Percentiles rank a stretch among this genome's conserved stretches.
Conservation (phyloP, 2,797 vertebrate species). For the Peromyscus attwateri region DNA sequence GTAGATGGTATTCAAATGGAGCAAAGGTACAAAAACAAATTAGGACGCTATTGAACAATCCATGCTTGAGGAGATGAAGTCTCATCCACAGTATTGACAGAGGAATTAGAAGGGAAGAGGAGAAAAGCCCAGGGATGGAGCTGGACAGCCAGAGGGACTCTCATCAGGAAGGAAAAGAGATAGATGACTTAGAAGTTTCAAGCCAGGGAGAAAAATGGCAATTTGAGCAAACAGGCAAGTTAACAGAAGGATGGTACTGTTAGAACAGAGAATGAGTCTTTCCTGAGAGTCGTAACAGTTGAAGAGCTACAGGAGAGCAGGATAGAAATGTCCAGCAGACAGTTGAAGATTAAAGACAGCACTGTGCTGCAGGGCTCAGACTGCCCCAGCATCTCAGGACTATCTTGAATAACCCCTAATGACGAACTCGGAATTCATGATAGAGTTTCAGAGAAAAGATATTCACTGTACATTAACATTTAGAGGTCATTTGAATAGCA, state of each 20-base stretch:
- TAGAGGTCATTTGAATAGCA: conserved; percentile 94
- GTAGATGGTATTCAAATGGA: background rate
- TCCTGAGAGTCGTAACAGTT: background rate
- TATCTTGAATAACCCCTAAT: conserved; percentile 94
- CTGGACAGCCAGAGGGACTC: background rate
- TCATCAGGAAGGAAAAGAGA: background rate
- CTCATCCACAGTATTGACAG: background rate
- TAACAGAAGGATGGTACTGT: background rate
- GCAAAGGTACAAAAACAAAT: conserved; percentile 52
- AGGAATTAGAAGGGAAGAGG: background rate
- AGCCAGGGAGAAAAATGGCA: background rate
- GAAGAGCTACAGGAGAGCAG: background rate
- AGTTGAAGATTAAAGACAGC: background rate
- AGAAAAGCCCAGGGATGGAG: background rate
- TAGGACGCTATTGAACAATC: background rate
- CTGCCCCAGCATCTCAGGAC: conserved; percentile 89
- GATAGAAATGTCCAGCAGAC: background rate
- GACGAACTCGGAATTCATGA: conserved; percentile 96
- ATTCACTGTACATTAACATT: conserved; percentile 97
- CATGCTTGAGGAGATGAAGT: background rate
- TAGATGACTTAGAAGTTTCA: background rate
- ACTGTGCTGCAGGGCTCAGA: conserved; percentile 75
- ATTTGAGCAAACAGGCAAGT: background rate
- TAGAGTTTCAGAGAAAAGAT: conserved; percentile 90
- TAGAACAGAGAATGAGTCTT: background rate